phyloP scores from a whole-genome alignment of 2,113 vertebrate genomes.

The Seriola rivoliana region DNA sequence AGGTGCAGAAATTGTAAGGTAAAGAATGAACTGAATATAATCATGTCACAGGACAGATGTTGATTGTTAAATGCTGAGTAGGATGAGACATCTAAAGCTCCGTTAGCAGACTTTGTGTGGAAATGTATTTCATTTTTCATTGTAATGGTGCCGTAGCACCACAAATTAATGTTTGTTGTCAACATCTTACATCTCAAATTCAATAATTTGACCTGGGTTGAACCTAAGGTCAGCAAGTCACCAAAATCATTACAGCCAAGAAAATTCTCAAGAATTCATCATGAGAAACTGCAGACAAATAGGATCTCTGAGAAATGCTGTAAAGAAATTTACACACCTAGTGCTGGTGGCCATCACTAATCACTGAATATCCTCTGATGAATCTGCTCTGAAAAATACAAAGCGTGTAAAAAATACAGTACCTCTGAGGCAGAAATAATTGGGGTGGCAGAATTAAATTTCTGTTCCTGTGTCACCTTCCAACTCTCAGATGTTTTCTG shows the following conservation, averaged over 20 bases:
- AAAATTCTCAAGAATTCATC: background rate
- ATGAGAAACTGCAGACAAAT: background rate
- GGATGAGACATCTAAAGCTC: background rate
- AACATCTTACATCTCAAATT: background rate
- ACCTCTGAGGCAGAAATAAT: constrained; percentile 2
- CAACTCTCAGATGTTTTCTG: background rate
- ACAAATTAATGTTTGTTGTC: background rate
- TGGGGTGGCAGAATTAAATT: constrained; percentile 13
- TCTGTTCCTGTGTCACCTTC: constrained; percentile 2
- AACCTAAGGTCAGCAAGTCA: background rate
- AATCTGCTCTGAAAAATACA: constrained; percentile 1
- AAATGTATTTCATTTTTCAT: background rate
- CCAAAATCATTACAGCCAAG: background rate
- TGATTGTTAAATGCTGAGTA: background rate
- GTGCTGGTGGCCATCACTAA: background rate
- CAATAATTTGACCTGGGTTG: background rate
- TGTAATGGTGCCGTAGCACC: too few relatives aligned
- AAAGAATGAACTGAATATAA: background rate
- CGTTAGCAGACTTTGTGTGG: background rate
- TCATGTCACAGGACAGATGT: background rate
- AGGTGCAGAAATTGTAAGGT: background rate
- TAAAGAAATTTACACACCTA: background rate
- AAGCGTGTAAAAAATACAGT: background rate
- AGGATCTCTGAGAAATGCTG: background rate
- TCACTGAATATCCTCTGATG: background rate